These are phyloP conservation scores for Volucella inanis DNA, from an alignment of 2,888 invertebrate genomes.

Conservation along the genomic window DNA sequence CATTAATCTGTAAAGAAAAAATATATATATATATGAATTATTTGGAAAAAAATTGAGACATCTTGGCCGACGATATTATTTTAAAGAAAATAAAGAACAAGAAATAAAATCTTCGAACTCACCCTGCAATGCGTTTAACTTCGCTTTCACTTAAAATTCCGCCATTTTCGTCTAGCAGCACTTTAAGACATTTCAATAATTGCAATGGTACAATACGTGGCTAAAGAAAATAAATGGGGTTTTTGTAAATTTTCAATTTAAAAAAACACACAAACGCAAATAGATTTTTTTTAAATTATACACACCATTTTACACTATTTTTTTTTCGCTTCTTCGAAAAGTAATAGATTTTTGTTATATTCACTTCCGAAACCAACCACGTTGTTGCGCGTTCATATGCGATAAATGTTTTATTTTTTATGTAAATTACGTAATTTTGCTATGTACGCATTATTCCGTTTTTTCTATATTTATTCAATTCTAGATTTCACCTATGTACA, in stretches of 20 bases:
- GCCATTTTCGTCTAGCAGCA: conserved; percentile 91
- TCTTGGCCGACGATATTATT: conserved; percentile 1
- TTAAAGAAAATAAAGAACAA: background rate
- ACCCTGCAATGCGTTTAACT: conserved; percentile 94
- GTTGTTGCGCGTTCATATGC: conserved; percentile 51
- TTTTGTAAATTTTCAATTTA: background rate
- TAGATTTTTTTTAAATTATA: background rate
- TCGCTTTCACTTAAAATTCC: conserved; percentile 94
- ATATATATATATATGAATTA: conserved; percentile 4
- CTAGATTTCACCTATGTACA: conserved; percentile 27
- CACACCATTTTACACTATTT: conserved; percentile 66
- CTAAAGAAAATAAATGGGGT: conserved; percentile 84
- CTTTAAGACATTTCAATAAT: conserved; percentile 93
- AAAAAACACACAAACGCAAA: background rate
- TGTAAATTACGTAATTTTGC: conserved; percentile 56
- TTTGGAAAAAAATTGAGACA: conserved; percentile 24
- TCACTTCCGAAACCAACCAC: conserved; percentile 46
- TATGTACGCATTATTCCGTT: conserved; percentile 62
- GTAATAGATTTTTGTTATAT: conserved; percentile 58
- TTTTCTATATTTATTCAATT: conserved; percentile 27
- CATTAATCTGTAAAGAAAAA: conserved; percentile 91
- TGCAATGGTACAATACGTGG: conserved; percentile 96
- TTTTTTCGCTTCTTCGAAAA: conserved; percentile 15
- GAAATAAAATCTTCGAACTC: conserved; percentile 81
- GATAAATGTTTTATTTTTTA: conserved; percentile 31